These are phyloP conservation scores for Hemiscyllium ocellatum DNA, from an alignment of 2,113 vertebrate genomes.

Conservation along the genomic window DNA sequence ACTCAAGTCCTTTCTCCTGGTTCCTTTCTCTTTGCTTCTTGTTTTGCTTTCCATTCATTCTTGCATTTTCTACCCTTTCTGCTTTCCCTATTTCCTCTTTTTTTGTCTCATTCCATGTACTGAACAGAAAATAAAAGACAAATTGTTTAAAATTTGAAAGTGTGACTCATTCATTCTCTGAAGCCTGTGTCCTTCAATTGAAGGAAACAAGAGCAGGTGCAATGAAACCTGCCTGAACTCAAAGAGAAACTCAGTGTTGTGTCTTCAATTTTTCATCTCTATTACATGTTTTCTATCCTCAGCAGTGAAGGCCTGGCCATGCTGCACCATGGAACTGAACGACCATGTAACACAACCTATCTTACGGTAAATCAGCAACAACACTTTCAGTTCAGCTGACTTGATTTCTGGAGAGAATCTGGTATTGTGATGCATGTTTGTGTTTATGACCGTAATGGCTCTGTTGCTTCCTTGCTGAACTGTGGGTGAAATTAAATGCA, in stretches of 20 bases:
- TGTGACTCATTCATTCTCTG: not conserved
- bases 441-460: not conserved
- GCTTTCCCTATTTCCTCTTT: not conserved
- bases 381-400: not conserved
- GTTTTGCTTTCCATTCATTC: not conserved
- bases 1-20: not conserved
- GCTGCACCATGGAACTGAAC: not conserved
- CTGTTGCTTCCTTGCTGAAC: not conserved
- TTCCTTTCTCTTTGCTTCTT: not conserved
- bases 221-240: not conserved
- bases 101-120: not conserved
- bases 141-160: not conserved
- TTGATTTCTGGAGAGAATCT: not conserved
- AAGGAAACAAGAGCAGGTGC: not conserved
- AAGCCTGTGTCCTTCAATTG: not conserved
- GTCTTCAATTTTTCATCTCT: not conserved
- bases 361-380: not conserved
- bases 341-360: not conserved
- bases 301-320: not conserved
- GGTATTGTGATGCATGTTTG: not conserved
- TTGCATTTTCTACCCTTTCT: not conserved
- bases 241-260: not conserved
- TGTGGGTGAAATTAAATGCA: not conserved
- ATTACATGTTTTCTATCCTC: not conserved
- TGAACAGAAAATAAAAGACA: not conserved